Conservation (phyloP, 2,888 invertebrate genomes). For the Leptopilina syphax region DNA sequence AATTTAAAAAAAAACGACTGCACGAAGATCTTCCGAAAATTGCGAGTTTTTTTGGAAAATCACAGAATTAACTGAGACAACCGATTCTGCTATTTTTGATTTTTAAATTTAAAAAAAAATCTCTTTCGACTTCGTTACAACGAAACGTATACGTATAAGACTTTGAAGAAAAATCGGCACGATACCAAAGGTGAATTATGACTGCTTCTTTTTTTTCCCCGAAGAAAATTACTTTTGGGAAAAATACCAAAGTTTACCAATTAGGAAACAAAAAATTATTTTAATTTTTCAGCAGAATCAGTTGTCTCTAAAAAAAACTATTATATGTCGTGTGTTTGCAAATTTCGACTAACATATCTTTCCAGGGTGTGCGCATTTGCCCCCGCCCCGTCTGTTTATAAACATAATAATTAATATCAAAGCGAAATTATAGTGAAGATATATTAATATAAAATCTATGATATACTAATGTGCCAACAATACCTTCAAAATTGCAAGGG, state of each 20-base stretch:
- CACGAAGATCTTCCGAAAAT: conserved; percentile 49
- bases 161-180: conserved; percentile 60
- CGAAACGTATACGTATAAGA: conserved; percentile 2
- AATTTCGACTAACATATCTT: conserved; percentile 71
- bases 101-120: neutral
- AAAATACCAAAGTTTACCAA: conserved; percentile 64
- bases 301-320: conserved; percentile 50
- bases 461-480: conserved; percentile 73
- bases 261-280: conserved; percentile 32
- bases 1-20: conserved; percentile 53
- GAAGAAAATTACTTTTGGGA: conserved; percentile 56
- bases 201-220: conserved; percentile 62
- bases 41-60: conserved; percentile 43
- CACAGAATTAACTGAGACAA: conserved; percentile 55
- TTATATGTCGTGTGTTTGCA: conserved; percentile 60
- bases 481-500: conserved; percentile 62
- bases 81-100: conserved; percentile 56
- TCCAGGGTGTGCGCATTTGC: conserved; percentile 67
- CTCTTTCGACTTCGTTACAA: conserved; percentile 5
- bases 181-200: conserved; percentile 71
- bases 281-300: conserved; percentile 54
- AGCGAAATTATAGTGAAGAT: conserved; percentile 53
- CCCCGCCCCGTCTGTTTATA: conserved; percentile 59
- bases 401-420: conserved; percentile 50
- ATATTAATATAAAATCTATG: conserved; percentile 52